Conservation (phyloP, 1,140 invertebrate genomes). For the Drosophila nebulosa region DNA sequence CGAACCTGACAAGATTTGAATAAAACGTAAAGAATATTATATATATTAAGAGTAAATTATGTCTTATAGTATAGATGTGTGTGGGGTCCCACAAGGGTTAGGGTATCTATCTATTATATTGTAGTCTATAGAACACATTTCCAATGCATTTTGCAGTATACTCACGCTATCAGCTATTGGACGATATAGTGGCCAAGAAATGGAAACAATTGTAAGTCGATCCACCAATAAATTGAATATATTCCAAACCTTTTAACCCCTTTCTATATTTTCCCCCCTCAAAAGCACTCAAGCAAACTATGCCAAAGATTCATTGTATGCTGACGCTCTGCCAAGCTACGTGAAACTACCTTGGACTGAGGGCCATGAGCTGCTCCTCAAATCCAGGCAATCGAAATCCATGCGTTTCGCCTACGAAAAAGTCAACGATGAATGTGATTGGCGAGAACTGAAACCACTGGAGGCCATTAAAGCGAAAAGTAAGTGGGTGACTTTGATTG, state of each 20-base stretch:
- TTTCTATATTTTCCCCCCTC: background rate
- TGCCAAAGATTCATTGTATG: conserved; percentile 14
- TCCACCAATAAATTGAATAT: background rate
- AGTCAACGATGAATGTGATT: background rate
- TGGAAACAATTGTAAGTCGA: conserved; percentile 54
- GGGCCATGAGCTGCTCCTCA: conserved; percentile 17
- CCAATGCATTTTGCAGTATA: conserved; percentile 20
- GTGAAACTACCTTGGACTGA: background rate
- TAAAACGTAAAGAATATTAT: background rate
- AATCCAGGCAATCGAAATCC: conserved; percentile 28
- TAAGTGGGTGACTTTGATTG: conserved; percentile 2
- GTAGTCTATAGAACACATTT: background rate
- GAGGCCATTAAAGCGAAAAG: conserved; percentile 35
- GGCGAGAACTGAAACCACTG: conserved; percentile 33
- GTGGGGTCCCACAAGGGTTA: background rate
- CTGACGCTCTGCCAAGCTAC: conserved; percentile 28
- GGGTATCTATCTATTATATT: background rate
- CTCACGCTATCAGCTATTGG: conserved; percentile 4
- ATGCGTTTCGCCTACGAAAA: conserved; percentile 45
- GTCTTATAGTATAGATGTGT: background rate
- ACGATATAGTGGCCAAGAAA: conserved; percentile 5
- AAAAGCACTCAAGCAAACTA: conserved; percentile 38
- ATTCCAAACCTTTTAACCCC: no score
- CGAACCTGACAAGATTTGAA: background rate
- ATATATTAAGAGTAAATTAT: background rate